Percentiles rank a stretch among this genome's conserved stretches.
Conservation (phyloP, 2,113 vertebrate species). For the Coregonus clupeaformis region DNA sequence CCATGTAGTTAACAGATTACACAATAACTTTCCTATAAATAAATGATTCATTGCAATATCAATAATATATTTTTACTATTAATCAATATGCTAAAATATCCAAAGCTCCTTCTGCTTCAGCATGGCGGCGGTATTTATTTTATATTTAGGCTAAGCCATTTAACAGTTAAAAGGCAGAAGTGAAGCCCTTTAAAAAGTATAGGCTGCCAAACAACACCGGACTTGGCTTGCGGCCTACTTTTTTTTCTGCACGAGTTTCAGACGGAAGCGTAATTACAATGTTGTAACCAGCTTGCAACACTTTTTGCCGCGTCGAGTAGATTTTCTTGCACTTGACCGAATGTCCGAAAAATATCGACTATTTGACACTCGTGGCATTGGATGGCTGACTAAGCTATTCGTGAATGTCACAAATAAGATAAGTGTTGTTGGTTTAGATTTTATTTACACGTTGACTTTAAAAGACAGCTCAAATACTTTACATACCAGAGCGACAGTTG, state of each 20-base stretch:
- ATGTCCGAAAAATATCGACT: background rate
- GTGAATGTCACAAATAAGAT: constrained; percentile 17
- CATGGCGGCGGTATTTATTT: background rate
- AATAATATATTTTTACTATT: background rate
- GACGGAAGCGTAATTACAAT: constrained; percentile 63
- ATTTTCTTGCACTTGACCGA: constrained; percentile 62
- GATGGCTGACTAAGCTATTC: background rate
- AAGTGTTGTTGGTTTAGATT: constrained; percentile 20
- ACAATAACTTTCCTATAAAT: too few relatives aligned
- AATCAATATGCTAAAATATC: background rate
- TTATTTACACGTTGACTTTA: constrained; percentile 54
- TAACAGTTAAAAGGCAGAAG: background rate
- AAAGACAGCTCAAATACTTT: constrained; percentile 67
- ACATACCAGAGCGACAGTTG: constrained; percentile 79
- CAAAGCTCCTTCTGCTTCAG: background rate
- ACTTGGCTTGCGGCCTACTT: constrained; percentile 54
- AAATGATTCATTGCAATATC: too few relatives aligned
- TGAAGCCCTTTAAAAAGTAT: background rate
- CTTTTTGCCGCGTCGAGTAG: constrained; percentile 30
- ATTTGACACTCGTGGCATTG: constrained; percentile 8
- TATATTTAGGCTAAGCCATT: background rate
- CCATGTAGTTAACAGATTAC: too few relatives aligned
- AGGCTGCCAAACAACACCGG: background rate
- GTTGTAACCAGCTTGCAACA: constrained; percentile 51
- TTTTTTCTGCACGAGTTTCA: constrained; percentile 57